Conservation (phyloP, 1,140 invertebrate genomes). For the Heterodera carotae region DNA sequence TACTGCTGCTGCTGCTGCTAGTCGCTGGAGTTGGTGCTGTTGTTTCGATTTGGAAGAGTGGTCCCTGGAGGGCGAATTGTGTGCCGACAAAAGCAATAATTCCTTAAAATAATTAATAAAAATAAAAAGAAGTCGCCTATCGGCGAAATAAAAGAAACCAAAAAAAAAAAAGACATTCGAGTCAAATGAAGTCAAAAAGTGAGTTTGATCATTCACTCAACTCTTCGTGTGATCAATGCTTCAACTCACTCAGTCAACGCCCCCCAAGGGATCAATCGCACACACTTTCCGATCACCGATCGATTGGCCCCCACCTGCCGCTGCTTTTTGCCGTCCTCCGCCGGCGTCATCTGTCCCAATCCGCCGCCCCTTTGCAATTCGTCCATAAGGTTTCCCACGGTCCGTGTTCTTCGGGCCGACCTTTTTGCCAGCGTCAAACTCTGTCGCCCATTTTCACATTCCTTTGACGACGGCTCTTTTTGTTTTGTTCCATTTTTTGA, state of each 20-base stretch:
- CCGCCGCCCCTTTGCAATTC: constrained; percentile 1
- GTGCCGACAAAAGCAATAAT: neutral
- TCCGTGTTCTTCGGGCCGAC: constrained; percentile 1
- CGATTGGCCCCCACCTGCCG: neutral
- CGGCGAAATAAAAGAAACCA: too few relatives aligned
- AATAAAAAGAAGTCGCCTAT: too few relatives aligned
- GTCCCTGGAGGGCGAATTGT: neutral
- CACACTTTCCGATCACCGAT: too few relatives aligned
- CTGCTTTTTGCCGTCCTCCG: constrained; percentile 7
- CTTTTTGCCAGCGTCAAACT: constrained; percentile 7
- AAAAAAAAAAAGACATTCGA: too few relatives aligned
- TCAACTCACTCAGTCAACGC: too few relatives aligned
- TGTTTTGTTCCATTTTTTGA: constrained; percentile 11
- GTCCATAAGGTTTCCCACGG: constrained; percentile 31
- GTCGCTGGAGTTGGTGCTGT: neutral
- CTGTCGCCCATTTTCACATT: neutral
- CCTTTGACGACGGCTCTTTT: constrained; percentile 5
- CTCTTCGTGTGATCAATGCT: too few relatives aligned
- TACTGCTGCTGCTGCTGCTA: too few relatives aligned
- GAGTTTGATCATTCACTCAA: neutral
- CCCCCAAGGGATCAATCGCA: neutral
- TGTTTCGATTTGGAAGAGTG: neutral
- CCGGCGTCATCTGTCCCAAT: constrained; percentile 6
- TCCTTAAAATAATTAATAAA: neutral
- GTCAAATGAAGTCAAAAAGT: too few relatives aligned